Evolutionary conservation across 2,113 vertebrate species (phyloP).

Genomic region (Amblyornis subalaris): DNA sequence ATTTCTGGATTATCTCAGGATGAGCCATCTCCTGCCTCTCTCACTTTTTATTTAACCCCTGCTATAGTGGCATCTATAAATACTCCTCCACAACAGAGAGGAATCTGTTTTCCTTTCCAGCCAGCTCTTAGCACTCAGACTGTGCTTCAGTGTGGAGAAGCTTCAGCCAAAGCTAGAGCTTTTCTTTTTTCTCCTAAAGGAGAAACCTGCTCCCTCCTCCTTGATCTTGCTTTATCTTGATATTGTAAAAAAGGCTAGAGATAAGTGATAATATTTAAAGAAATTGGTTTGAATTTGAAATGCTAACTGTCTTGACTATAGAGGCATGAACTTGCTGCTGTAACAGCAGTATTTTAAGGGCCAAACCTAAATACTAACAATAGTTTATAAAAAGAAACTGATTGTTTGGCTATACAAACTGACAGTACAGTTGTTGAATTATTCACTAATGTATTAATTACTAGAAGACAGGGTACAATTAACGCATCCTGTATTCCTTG

Average conservation of each 20-base stretch:
- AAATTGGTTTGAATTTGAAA: not conserved
- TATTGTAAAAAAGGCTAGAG: not conserved
- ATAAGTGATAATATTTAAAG: not conserved
- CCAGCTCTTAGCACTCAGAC: not conserved
- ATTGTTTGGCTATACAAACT: conserved; percentile 24
- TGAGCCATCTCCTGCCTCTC: conserved; percentile 2
- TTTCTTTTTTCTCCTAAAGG: not conserved
- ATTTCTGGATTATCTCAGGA: conserved; percentile 18
- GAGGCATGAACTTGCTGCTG: not conserved
- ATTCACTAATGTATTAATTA: conserved; percentile 45
- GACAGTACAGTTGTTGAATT: conserved; percentile 10
- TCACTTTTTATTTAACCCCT: conserved; percentile 14
- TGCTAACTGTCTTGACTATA: not conserved
- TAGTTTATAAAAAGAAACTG: conserved; percentile 58
- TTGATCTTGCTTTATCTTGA: not conserved
- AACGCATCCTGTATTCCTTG: conserved; percentile 23
- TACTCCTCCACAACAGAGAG: not conserved
- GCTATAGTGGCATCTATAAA: conserved; percentile 1
- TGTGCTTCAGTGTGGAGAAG: not conserved
- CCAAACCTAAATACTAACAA: conserved; percentile 2
- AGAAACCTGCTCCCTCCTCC: not conserved
- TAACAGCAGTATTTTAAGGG: conserved; percentile 9
- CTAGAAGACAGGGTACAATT: conserved; percentile 41
- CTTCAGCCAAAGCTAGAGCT: not conserved
- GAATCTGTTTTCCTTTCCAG: not conserved